Percentiles rank a stretch among this genome's conserved stretches.
Evolutionary conservation across 2,113 vertebrate genomes (phyloP).

Genomic region (Ascaphus truei): DNA sequence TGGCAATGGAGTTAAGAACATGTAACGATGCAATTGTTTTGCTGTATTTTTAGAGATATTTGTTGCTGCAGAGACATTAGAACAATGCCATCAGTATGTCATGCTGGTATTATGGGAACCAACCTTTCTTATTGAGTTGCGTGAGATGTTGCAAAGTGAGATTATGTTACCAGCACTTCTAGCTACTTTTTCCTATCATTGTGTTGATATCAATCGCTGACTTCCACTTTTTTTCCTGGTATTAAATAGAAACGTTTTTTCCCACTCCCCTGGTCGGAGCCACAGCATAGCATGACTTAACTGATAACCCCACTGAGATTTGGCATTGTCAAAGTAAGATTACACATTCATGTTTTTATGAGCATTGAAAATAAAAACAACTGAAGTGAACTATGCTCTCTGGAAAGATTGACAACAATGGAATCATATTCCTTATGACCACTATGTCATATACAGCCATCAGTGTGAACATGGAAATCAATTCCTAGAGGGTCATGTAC

Average conservation of each 20-base stretch:
- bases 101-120: conserved; percentile 67
- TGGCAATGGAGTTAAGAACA: conserved; percentile 42
- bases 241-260: conserved; percentile 76
- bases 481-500: too few species aligned
- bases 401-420: too few species aligned
- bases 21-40: conserved; percentile 57
- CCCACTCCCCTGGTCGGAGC: conserved; percentile 73
- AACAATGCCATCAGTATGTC: conserved; percentile 70
- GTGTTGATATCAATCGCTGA: conserved; percentile 81
- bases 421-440: too few species aligned
- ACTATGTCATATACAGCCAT: too few species aligned
- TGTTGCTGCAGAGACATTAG: conserved; percentile 66
- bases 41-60: conserved; percentile 68
- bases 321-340: conserved; percentile 52
- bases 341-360: too few species aligned
- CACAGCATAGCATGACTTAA: conserved; percentile 65
- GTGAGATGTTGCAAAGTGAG: conserved; percentile 75
- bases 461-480: too few species aligned
- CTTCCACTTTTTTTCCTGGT: conserved; percentile 79
- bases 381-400: too few species aligned
- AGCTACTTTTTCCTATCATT: conserved; percentile 83
- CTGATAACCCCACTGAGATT: conserved; percentile 73
- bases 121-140: conserved; percentile 74
- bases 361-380: too few species aligned
- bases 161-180: conserved; percentile 76